Evolutionary conservation across 2,888 invertebrate species (phyloP), one percentile per base, ranked within the genome.

Genomic region (Cenopis cana): DNA sequence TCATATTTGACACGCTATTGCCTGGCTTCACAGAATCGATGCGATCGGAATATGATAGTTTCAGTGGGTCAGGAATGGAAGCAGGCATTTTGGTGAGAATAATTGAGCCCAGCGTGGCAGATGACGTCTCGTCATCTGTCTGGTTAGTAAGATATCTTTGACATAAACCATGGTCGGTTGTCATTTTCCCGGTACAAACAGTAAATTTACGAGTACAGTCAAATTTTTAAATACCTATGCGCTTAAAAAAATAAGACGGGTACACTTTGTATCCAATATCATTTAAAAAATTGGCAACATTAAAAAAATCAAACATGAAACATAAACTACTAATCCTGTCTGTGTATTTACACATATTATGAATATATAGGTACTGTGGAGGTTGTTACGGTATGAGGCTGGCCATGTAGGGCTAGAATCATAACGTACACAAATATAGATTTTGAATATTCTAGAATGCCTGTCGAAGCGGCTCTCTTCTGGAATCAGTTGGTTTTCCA

Each of bases 1-100:
- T 59, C 69, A 57, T 68, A 61, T 68, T 68, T 60, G 68, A 60
- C 52, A 36, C 46, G 54, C 61, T 61, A 61, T 61, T 59, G 57
- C 38, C 59, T 54, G 59, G 59, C 36, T 20, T 29, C 38, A 52
- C 36, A 38, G 24, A 54, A 52, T 54, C 36, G 64, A 52, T n/a
- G 18, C 11, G 14, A 64, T 54, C 38, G 20, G 52, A 54, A 64
- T 64, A 38, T 38, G 52, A 64, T 54, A 52, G 20, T 38, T 38
- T 54, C 52, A 50, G 29, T 36, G 33, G 18, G 33, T 49, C 29
- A 6, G 64, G 50, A 38, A 20, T 10, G 20, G 52, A 20, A 54
- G 64, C 20, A 64, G 52, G 14, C 61, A 38, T n/a, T 64, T 38
- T 24, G 38, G 38, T n/a, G n/a, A 62, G 52, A 62, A 38, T 62